Percentiles rank a stretch among this genome's conserved stretches.
These are phyloP conservation scores for Borostomias antarcticus DNA, from an alignment of 2,797 vertebrate species.

Conservation along the genomic window DNA sequence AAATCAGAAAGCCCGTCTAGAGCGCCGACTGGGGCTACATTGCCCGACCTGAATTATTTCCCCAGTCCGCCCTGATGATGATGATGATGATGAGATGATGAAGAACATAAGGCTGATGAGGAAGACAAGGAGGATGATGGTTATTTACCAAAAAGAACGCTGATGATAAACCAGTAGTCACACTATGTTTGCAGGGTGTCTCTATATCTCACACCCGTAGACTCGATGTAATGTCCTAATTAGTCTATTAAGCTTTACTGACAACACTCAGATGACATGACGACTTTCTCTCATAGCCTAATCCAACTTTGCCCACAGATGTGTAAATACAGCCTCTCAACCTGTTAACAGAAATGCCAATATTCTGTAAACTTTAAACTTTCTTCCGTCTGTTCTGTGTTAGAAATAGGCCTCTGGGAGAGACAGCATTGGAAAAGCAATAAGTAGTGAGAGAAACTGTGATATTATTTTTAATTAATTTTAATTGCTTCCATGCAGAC, in stretches of 20 bases:
- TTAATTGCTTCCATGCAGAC: slow-evolving; percentile 64
- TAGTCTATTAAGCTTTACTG: not conserved
- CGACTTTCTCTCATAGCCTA: not conserved
- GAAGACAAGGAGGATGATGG: too few species aligned
- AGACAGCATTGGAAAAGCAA: not conserved
- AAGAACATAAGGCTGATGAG: not conserved
- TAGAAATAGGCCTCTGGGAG: not conserved
- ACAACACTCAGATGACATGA: not conserved
- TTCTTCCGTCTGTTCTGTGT: not conserved
- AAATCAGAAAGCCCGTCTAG: too few species aligned
- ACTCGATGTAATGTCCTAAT: not conserved
- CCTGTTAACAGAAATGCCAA: slow-evolving; percentile 15
- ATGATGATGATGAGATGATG: not conserved
- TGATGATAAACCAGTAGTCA: too few species aligned
- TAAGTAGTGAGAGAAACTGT: not conserved
- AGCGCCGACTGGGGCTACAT: too few species aligned
- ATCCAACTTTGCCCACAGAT: not conserved
- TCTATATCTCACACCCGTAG: too few species aligned
- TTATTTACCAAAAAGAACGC: too few species aligned
- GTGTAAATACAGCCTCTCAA: not conserved
- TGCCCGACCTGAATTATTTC: too few species aligned
- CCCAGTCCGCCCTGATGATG: too few species aligned
- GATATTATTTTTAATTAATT: slow-evolving; percentile 23
- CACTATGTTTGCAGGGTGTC: too few species aligned
- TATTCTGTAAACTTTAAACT: not conserved